These are phyloP conservation scores for Tryphoninae sp. DNA, from an alignment of 2,888 invertebrate species.

Conservation along the genomic window DNA sequence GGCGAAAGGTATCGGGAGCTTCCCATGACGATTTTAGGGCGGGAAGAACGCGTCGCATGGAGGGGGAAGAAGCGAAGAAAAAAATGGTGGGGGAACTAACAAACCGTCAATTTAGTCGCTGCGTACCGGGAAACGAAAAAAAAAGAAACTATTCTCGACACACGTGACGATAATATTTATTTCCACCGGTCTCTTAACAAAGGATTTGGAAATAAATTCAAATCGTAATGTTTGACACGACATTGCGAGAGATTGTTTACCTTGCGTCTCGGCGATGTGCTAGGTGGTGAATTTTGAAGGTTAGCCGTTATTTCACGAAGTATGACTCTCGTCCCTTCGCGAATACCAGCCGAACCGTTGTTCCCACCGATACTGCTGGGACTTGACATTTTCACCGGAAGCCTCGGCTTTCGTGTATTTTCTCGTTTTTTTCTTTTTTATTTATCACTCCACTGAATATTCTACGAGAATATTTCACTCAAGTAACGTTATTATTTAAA, in stretches of 20 bases:
- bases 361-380: constrained; percentile 66
- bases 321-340: constrained; percentile 75
- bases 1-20: constrained; percentile 30
- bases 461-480: neutral
- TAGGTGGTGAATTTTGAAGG: constrained; percentile 74
- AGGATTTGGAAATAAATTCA: neutral
- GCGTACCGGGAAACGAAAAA: neutral
- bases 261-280: constrained; percentile 68
- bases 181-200: constrained; percentile 15
- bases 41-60: neutral
- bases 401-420: neutral
- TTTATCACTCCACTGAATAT: constrained; percentile 3
- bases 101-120: constrained; percentile 33
- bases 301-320: constrained; percentile 76
- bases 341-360: constrained; percentile 61
- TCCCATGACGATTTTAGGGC: neutral
- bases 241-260: constrained; percentile 62
- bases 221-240: too few species aligned
- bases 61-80: constrained; percentile 5
- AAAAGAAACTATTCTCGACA: neutral
- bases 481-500: neutral
- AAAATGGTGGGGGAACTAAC: constrained; percentile 22
- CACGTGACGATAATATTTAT: constrained; percentile 48
- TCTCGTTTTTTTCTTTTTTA: constrained; percentile 20
- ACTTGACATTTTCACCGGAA: constrained; percentile 69